A percentile compares a stretch with the other conserved stretches of the same genome.
These are phyloP conservation scores for Prochilodus magdalenae DNA, from an alignment of 2,113 vertebrate species.

Conservation along the genomic window DNA sequence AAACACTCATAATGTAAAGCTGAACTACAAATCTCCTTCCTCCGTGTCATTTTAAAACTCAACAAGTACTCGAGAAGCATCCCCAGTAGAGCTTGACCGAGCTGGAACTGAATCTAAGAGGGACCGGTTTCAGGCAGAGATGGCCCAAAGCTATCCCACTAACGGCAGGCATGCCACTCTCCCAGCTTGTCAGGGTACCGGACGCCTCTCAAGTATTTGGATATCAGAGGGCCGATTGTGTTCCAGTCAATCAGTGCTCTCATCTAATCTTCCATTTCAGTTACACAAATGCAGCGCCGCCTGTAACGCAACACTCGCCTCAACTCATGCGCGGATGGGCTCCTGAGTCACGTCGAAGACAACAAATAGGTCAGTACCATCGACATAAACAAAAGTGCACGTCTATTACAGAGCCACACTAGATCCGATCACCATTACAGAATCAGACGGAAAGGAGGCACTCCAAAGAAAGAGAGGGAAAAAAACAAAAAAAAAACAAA, in stretches of 20 bases:
- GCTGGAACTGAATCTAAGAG: neutral
- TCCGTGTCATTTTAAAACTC: neutral
- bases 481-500: neutral
- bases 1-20: no score
- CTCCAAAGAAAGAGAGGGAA: neutral
- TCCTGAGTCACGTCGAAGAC: neutral
- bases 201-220: conserved; percentile 60
- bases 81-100: neutral
- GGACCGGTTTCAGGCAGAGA: neutral
- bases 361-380: neutral
- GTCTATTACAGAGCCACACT: conserved; percentile 15
- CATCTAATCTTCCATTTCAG: conserved; percentile 59
- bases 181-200: conserved; percentile 53
- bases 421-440: neutral
- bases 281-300: conserved; percentile 45
- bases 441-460: conserved; percentile 21
- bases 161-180: conserved; percentile 20
- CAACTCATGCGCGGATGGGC: conserved; percentile 1
- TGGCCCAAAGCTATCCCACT: neutral
- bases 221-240: conserved; percentile 58
- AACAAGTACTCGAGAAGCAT: neutral
- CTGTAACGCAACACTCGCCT: conserved; percentile 31
- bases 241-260: conserved; percentile 64
- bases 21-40: neutral
- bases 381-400: conserved; percentile 3